A percentile compares a stretch with the other conserved stretches of the same genome.
Conservation (phyloP, 2,113 vertebrate genomes). For the Ahaetulla prasina region DNA sequence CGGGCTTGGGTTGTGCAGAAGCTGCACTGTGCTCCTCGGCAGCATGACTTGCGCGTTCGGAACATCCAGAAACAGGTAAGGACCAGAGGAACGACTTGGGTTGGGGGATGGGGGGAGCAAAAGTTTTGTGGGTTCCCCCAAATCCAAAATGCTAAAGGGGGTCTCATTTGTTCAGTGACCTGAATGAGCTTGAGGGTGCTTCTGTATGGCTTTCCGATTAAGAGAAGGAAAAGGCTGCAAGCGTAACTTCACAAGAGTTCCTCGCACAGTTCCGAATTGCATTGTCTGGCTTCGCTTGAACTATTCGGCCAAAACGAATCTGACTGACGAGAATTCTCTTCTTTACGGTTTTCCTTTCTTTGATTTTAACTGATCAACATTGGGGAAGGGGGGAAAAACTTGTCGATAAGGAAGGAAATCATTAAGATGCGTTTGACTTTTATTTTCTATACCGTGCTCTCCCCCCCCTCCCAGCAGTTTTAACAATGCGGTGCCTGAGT, state of each 20-base stretch:
- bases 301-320: not conserved
- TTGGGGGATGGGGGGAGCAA: not conserved
- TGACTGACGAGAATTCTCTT: not conserved
- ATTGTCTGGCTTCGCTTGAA: not conserved
- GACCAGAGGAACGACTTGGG: not conserved
- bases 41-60: conserved; percentile 84
- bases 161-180: too few relatives aligned
- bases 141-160: not conserved
- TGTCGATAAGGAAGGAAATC: not conserved
- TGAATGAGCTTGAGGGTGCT: not conserved
- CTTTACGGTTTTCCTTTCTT: not conserved
- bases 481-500: not conserved
- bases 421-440: not conserved
- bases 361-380: not conserved
- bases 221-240: not conserved
- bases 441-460: not conserved
- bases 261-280: not conserved
- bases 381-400: not conserved
- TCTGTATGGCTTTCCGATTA: not conserved
- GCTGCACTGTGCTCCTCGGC: conserved; percentile 89
- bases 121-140: too few relatives aligned
- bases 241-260: not conserved
- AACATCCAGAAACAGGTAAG: conserved; percentile 93
- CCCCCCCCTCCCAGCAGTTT: not conserved
- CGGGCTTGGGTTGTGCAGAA: conserved; percentile 90